Evolutionary conservation across 2,888 invertebrate genomes (phyloP).

Genomic region (Agrotis puta): DNA sequence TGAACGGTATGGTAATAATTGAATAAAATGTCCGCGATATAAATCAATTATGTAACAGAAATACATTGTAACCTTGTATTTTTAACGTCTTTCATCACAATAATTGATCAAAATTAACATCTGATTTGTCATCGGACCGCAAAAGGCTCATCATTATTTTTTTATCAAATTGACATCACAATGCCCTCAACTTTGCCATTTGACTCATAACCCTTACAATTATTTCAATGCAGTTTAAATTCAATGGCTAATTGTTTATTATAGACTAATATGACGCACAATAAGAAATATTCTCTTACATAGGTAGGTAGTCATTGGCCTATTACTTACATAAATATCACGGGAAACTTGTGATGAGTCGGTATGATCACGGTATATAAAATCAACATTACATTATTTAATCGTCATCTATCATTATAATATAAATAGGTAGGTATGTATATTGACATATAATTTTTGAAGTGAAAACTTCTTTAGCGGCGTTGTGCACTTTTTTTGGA

Average conservation of each 20-base stretch:
- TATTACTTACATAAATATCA: constrained; percentile 5
- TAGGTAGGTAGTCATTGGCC: background rate
- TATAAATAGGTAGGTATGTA: too few species aligned
- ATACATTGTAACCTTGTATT: constrained; percentile 2
- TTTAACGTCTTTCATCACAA: constrained; percentile 3
- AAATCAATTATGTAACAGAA: background rate
- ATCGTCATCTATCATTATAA: too few species aligned
- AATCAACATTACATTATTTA: constrained; percentile 3
- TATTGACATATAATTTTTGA: too few species aligned
- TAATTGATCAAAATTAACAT: constrained; percentile 33
- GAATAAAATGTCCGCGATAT: background rate
- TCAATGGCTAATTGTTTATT: constrained; percentile 44
- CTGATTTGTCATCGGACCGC: constrained; percentile 41
- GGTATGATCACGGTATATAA: background rate
- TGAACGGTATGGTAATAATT: background rate
- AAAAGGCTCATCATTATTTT: constrained; percentile 20
- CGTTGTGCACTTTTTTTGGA: too few species aligned
- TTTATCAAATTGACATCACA: constrained; percentile 27
- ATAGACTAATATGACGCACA: constrained; percentile 20
- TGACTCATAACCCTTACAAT: constrained; percentile 19
- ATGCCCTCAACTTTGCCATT: constrained; percentile 47
- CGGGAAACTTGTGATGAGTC: constrained; percentile 1
- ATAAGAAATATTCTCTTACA: constrained; percentile 5
- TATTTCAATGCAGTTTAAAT: background rate
- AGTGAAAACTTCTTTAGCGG: too few species aligned